Conservation (phyloP, 2,113 vertebrate species). For the Calonectris borealis region DNA sequence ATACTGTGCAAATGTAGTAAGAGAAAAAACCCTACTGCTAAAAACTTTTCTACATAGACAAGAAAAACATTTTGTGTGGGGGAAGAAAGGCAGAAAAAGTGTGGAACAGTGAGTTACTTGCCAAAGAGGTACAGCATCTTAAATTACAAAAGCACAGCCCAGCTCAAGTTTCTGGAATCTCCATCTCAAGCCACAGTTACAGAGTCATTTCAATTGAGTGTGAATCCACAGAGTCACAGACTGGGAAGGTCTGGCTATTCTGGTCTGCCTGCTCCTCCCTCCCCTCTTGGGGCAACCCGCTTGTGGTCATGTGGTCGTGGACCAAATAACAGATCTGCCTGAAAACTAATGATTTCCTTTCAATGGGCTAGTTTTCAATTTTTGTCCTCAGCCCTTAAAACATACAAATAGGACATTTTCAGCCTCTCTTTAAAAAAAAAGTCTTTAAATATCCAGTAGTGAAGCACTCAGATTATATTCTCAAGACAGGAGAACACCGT, state of each 20-base stretch:
- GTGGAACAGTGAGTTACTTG: background rate
- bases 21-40: background rate
- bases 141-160: background rate
- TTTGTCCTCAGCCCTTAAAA: background rate
- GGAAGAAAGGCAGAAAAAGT: background rate
- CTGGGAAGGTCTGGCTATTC: background rate
- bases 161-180: background rate
- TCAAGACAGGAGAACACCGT: background rate
- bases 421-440: background rate
- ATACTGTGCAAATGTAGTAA: background rate
- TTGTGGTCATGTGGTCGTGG: background rate
- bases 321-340: background rate
- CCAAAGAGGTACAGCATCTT: background rate
- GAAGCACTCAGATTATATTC: background rate
- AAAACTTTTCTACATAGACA: background rate
- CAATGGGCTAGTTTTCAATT: background rate
- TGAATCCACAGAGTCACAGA: background rate
- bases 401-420: background rate
- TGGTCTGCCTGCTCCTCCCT: background rate
- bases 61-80: background rate
- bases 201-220: background rate
- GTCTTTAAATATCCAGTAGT: background rate
- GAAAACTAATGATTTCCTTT: background rate
- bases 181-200: background rate
- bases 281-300: background rate